phyloP scores from a whole-genome alignment of 1,140 invertebrate species.

The Hypothenemus hampei region DNA sequence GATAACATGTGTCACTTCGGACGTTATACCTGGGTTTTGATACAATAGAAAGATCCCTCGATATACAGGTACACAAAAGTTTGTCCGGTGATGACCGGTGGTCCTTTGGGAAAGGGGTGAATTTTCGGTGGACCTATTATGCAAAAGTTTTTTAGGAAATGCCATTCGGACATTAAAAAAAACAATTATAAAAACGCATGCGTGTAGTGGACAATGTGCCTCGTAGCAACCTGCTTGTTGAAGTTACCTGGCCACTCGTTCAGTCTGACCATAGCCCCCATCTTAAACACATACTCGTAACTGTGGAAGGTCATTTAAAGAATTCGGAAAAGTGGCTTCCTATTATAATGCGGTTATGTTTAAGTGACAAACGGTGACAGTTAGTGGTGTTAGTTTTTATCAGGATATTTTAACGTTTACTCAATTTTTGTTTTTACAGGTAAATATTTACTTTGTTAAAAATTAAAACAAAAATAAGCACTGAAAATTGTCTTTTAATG shows the following conservation, averaged over 20 bases:
- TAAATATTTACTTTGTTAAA: too few species aligned
- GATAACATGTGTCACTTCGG: slow-evolving; percentile 18
- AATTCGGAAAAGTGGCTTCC: slow-evolving; percentile 19
- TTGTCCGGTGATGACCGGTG: slow-evolving; percentile 22
- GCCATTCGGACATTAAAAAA: slow-evolving; percentile 20
- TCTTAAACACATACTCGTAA: slow-evolving; percentile 17
- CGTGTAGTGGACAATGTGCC: slow-evolving; percentile 27
- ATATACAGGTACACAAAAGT: slow-evolving; percentile 6
- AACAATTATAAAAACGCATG: slow-evolving; percentile 22
- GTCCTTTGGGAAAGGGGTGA: slow-evolving; percentile 23
- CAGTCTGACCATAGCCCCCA: slow-evolving; percentile 27
- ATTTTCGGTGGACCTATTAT: slow-evolving; percentile 19
- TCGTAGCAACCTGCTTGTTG: slow-evolving; percentile 24
- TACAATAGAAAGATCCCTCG: slow-evolving; percentile 5
- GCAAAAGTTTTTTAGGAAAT: slow-evolving; percentile 27
- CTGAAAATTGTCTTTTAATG: too few species aligned
- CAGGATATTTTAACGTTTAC: too few species aligned
- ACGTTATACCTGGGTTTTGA: slow-evolving; percentile 14
- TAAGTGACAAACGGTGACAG: slow-evolving; percentile 7
- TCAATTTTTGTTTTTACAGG: too few species aligned
- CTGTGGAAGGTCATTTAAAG: slow-evolving; percentile 19
- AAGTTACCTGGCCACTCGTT: slow-evolving; percentile 27
- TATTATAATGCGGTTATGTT: slow-evolving; percentile 5
- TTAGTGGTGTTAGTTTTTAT: slow-evolving; percentile 11
- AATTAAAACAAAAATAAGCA: too few species aligned